Evolutionary conservation across 1,140 invertebrate genomes (phyloP), one percentile per base, ranked within the genome.

Genomic region (Monochamus saltuarius): DNA sequence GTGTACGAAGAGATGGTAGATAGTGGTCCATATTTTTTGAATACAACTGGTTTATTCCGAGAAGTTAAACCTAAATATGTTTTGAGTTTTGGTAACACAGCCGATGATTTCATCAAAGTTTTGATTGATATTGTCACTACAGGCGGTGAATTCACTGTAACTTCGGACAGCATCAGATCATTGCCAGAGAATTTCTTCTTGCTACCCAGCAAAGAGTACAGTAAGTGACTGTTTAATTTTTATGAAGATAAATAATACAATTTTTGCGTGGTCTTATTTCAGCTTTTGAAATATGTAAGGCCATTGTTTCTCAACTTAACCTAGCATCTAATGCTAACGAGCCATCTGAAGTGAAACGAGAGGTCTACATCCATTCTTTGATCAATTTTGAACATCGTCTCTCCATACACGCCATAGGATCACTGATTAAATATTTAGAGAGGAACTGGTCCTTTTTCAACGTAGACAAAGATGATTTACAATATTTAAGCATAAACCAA

Each of bases 331-430:
- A 88, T 56, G 84, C 85, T 0, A 51, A 74, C 10, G 75, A 85
- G 59, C 80, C 80, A 38, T 79, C 79, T 9, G 81, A 83, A n/a
- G 76, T 78, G 11, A 85, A 90, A 54, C 80, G 84, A 39, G 70
- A 80, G 1, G 71, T 84, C 9, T 89, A 86, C 71, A 75, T 92
- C 1, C 83, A 86, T 39, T 87, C 87, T 1, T 71, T 87, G 1
- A 68, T 92, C 1, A 85, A 90, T 73, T 87, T 90, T 68, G 80
- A 83, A 39, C 84, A 84, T 58, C 75, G 77, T 1, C 76, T 82
- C n/a, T 85, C 84, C 73, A 80, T 92, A 1, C 82, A 89, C 72
- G 85, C 89, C 1, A 72, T 88, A 11, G 90, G 90, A n/a, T 83
- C 86, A 1, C 77, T 93, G 42, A 71, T 92, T 14, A 85, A 85